Evolutionary conservation across 2,888 invertebrate genomes (phyloP).

Genomic region (Lepidochrysops patricia): DNA sequence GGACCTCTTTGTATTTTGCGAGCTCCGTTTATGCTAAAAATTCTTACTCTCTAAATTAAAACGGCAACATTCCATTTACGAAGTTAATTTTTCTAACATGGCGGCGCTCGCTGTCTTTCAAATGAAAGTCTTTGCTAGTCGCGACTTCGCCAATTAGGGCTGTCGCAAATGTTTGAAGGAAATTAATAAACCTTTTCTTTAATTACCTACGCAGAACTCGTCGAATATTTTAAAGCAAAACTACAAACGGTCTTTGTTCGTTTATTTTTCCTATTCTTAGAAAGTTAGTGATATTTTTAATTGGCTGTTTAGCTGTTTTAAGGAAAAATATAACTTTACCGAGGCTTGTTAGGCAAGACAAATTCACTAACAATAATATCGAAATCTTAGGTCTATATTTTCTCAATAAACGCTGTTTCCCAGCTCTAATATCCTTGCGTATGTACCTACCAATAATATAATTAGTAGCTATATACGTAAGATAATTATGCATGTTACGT

Average conservation of each 20-base stretch:
- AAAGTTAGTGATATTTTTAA: background rate
- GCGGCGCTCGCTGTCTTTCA: conserved; percentile 22
- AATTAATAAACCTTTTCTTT: background rate
- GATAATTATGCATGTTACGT: conserved; percentile 12
- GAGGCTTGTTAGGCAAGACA: background rate
- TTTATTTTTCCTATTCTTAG: background rate
- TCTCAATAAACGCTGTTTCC: no score
- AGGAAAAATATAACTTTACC: background rate
- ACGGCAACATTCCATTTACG: conserved; percentile 21
- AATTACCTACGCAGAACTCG: conserved; percentile 12
- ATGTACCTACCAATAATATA: no score
- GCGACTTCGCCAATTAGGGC: conserved; percentile 15
- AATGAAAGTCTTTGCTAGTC: conserved; percentile 22
- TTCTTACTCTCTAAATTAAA: conserved; percentile 13
- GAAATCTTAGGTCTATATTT: no score
- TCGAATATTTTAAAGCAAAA: conserved; percentile 1
- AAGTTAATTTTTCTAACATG: conserved; percentile 16
- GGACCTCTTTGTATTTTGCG: background rate
- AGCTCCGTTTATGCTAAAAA: background rate
- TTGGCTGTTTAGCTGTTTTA: background rate
- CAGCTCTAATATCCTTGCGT: no score
- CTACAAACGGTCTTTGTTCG: background rate
- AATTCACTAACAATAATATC: background rate
- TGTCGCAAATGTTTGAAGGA: conserved; percentile 13
- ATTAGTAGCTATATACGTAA: no score